phyloP scores from a whole-genome alignment of 2,888 invertebrate species.

The Temnothorax rugatulus region DNA sequence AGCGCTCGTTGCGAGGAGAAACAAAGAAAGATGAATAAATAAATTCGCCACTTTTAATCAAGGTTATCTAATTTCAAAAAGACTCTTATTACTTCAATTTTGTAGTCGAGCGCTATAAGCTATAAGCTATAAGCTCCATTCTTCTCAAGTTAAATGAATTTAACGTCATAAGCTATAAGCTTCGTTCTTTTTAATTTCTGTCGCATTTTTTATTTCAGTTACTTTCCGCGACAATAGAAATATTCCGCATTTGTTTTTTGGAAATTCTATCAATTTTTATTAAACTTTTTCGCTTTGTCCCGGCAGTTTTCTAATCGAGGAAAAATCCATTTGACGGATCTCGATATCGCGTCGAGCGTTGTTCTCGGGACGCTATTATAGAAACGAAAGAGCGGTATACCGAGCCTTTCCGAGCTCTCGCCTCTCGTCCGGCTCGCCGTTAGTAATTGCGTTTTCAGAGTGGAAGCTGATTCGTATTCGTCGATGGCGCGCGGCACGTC shows the following conservation, averaged over 20 bases:
- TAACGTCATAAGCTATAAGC: not conserved
- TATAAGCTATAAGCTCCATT: too few relatives aligned
- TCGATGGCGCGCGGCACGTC: constrained; percentile 33
- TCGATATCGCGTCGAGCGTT: constrained; percentile 34
- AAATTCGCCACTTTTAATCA: not conserved
- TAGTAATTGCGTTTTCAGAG: constrained; percentile 69
- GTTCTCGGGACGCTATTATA: constrained; percentile 41
- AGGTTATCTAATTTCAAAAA: not conserved
- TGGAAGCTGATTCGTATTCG: constrained; percentile 66
- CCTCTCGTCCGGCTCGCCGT: constrained; percentile 20
- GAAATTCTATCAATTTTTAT: constrained; percentile 29
- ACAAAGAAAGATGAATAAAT: not conserved
- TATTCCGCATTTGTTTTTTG: not conserved
- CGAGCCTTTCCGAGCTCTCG: constrained; percentile 22
- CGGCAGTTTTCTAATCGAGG: constrained; percentile 23
- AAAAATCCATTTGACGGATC: constrained; percentile 41
- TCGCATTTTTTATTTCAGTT: not conserved
- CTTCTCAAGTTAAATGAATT: too few relatives aligned
- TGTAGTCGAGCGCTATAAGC: not conserved
- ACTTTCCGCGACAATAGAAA: not conserved
- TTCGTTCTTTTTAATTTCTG: constrained; percentile 3
- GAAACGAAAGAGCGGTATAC: constrained; percentile 30
- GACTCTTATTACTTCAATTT: not conserved
- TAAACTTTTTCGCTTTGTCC: constrained; percentile 6
- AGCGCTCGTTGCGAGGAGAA: not conserved